A percentile compares a stretch with the other conserved stretches of the same genome.
phyloP scores from a whole-genome alignment of 2,113 vertebrate species.

The Herpetotheres cachinnans region DNA sequence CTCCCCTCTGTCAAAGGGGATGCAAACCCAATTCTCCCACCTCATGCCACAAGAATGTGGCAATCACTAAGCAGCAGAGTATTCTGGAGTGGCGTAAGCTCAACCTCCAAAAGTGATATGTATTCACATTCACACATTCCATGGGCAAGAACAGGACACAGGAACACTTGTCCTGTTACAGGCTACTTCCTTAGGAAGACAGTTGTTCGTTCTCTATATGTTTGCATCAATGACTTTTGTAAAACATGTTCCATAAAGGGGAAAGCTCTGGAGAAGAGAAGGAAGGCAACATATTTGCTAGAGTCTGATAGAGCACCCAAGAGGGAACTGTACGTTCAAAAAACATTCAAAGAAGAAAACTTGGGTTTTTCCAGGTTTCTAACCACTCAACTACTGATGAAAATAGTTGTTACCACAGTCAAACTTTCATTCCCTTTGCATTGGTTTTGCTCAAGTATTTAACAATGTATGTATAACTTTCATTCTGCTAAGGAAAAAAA shows the following conservation, averaged over 20 bases:
- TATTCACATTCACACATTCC: neutral
- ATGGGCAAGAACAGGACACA: neutral
- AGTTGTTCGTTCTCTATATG: neutral
- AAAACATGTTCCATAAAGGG: neutral
- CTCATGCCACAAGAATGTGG: rapidly evolving
- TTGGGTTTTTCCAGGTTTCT: neutral
- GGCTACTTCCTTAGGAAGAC: neutral
- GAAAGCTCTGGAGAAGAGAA: neutral
- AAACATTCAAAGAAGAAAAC: neutral
- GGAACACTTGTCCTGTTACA: neutral
- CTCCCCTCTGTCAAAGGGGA: neutral
- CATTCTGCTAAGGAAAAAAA: neutral
- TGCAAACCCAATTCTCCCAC: neutral
- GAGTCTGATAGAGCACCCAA: neutral
- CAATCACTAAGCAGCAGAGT: neutral
- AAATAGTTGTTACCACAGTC: neutral
- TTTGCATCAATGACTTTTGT: neutral
- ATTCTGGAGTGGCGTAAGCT: neutral
- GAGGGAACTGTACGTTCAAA: neutral
- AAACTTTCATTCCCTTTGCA: neutral
- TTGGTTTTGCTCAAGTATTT: neutral
- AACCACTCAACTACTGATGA: neutral
- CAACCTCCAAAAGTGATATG: neutral
- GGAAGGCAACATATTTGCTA: neutral
- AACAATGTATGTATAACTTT: neutral